Evolutionary conservation across 2,113 vertebrate genomes (phyloP).

Genomic region (Manacus vitellinus): DNA sequence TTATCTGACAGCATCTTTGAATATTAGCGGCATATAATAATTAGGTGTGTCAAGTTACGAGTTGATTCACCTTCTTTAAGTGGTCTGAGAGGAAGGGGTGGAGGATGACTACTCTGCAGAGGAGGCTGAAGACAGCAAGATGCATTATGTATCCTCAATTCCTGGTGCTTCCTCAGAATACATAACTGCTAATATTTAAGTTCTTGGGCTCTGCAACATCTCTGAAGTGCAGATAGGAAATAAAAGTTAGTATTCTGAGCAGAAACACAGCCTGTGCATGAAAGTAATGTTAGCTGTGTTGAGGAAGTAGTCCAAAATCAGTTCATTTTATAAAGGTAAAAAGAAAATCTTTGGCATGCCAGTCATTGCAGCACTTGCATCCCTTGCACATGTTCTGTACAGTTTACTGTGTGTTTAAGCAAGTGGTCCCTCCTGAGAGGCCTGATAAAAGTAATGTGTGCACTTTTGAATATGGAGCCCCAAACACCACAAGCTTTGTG

Average conservation of each 20-base stretch:
- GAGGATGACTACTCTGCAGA: not conserved
- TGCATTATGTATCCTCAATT: not conserved
- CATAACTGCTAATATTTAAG: not conserved
- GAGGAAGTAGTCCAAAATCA: not conserved
- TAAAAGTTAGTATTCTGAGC: not conserved
- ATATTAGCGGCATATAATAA: not conserved
- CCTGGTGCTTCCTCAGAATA: not conserved
- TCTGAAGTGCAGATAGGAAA: not conserved
- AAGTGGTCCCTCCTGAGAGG: not conserved
- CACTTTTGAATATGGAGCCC: not conserved
- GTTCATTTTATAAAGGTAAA: not conserved
- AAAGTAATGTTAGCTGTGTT: not conserved
- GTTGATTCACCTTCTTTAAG: conserved; percentile 19
- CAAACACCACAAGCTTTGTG: not conserved
- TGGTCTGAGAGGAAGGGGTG: not conserved
- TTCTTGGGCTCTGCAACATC: not conserved
- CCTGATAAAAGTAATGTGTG: not conserved
- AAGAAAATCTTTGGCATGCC: not conserved
- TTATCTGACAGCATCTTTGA: conserved; percentile 36
- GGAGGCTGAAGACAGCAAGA: not conserved
- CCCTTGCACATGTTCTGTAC: not conserved
- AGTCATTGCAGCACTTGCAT: not conserved
- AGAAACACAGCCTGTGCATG: not conserved
- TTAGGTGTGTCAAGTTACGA: not conserved
- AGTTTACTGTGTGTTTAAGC: not conserved